A percentile compares a stretch with the other conserved stretches of the same genome.
These are phyloP conservation scores for human DNA, from an alignment of 2,113 vertebrate genomes.

Conservation along the genomic window DNA sequence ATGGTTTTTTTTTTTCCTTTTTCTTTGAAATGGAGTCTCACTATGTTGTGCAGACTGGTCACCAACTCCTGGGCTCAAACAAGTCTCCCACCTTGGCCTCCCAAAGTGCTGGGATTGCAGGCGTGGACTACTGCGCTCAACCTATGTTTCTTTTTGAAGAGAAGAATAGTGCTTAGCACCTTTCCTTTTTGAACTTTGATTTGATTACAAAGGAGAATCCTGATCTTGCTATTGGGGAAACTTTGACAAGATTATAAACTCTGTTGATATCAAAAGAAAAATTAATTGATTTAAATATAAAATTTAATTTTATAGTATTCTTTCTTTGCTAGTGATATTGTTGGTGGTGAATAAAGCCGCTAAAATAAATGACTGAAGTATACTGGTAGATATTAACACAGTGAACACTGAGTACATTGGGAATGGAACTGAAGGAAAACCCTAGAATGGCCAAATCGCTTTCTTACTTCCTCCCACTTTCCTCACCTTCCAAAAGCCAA, in stretches of 20 bases:
- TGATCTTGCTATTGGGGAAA: neutral
- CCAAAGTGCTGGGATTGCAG: too few relatives aligned
- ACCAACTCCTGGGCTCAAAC: too few relatives aligned
- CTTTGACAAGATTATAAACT: slow-evolving; percentile 37
- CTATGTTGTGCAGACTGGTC: too few relatives aligned
- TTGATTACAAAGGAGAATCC: slow-evolving; percentile 20
- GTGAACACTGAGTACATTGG: neutral
- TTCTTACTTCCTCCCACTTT: neutral
- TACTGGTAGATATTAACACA: neutral
- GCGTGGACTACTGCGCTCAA: too few relatives aligned
- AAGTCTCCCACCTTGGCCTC: too few relatives aligned
- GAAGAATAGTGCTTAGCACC: neutral
- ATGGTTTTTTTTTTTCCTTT: too few relatives aligned
- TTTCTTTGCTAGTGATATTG: neutral
- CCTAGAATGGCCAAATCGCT: neutral
- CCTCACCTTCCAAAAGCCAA: neutral
- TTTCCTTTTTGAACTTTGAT: slow-evolving; percentile 39
- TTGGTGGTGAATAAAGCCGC: neutral
- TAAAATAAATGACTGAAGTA: neutral
- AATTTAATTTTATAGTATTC: neutral
- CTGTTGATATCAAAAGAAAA: neutral
- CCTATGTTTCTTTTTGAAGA: neutral
- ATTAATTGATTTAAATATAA: neutral
- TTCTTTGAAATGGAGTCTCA: too few relatives aligned
- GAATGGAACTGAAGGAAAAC: neutral